Percentiles rank a stretch among this genome's conserved stretches.
phyloP scores from a whole-genome alignment of 2,113 vertebrate species.

The Pterocles orientalis region DNA sequence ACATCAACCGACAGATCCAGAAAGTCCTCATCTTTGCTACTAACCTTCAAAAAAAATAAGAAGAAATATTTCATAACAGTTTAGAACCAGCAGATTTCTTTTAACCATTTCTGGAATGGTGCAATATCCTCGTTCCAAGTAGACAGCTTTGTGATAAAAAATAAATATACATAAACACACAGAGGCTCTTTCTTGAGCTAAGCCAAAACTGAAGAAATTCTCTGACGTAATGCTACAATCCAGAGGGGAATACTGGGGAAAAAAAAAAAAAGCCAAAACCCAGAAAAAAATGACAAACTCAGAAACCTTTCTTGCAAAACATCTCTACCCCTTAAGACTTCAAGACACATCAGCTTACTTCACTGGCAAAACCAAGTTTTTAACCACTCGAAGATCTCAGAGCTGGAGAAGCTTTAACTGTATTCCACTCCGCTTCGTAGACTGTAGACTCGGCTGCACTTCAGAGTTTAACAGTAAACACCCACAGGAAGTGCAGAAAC shows the following conservation, averaged over 20 bases:
- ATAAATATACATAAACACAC: neutral
- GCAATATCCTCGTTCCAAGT: neutral
- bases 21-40: conserved; percentile 95
- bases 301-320: neutral
- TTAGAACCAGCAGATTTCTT: neutral
- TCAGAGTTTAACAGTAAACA: neutral
- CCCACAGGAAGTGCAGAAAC: neutral
- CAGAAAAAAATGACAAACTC: neutral
- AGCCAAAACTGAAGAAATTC: neutral
- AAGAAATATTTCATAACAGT: neutral
- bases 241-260: neutral
- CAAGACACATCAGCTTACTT: neutral
- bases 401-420: neutral
- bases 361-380: neutral
- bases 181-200: neutral
- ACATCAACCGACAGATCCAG: conserved; percentile 92
- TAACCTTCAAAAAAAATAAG: conserved; percentile 79
- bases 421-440: neutral
- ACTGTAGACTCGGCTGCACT: neutral
- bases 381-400: neutral
- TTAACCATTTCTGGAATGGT: neutral
- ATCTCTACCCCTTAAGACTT: neutral
- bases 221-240: neutral
- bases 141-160: neutral
- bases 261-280: neutral